Evolutionary conservation across 2,797 vertebrate species (phyloP), one percentile per base, ranked within the genome.

Genomic region (Microctenopoma stevenorrisi): DNA sequence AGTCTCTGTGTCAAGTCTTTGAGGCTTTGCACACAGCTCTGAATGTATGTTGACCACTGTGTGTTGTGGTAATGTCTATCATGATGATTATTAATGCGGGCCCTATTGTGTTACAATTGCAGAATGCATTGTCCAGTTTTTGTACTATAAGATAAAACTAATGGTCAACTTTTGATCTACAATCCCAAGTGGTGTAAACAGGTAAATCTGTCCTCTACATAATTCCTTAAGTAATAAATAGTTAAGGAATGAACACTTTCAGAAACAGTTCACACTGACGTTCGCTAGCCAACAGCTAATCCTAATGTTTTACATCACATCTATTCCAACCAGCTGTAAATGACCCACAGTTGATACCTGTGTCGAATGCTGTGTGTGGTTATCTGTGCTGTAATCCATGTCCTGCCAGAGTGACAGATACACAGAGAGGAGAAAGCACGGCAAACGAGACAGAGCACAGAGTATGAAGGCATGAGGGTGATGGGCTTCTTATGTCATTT

Each of bases 401-500:
- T 65, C 44, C 40, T 54, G 37, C 61, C 50, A 38, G 11, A 66
- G 16, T 38, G 58, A 78, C 26, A 10, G 58, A 72, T n/a, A 22
- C 2, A 42, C 0, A 33, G 47, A 55, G 26, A 42, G 30, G 50
- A 67, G 9, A 58, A 43, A 40, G 40, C 38, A 61, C 13, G 33
- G 16, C 43, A 48, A 46, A 56, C 14, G 37, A 68, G 54, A 64
- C 10, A 0, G n/a, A 12, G 59, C 15, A 14, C 52, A 54, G 42
- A 55, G 56, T 33, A 49, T 26, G 56, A 75, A 43, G 54, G 51
- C 56, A 65, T 4, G 18, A 50, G 1, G 64, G 69, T 52, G 54
- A 52, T 56, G 74, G 59, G 56, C 75, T 15, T 79, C 68, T 69
- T 62, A 65, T 76, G 74, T 84, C 57, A 76, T 82, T 83, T 79